Evolutionary conservation across 2,888 invertebrate species (phyloP).

Genomic region (Spicauda simplicius): DNA sequence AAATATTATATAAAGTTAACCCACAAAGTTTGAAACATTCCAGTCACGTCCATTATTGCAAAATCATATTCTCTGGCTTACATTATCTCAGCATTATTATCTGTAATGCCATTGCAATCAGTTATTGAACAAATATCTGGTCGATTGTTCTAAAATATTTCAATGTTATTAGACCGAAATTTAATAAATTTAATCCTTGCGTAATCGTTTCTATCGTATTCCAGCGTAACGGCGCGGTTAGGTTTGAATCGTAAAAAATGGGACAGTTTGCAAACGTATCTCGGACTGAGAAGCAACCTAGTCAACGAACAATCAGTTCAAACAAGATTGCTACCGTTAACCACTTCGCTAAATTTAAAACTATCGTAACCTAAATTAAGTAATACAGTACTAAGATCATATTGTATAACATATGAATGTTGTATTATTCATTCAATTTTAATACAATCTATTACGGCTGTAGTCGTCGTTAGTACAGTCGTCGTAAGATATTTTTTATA

Average conservation of each 20-base stretch:
- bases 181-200: conserved; percentile 41
- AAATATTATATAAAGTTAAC: no score
- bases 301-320: not conserved
- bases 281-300: conserved; percentile 10
- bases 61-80: not conserved
- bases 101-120: no score
- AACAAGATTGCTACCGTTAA: not conserved
- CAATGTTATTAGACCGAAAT: conserved; percentile 14
- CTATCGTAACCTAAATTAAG: no score
- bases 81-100: not conserved
- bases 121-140: conserved; percentile 15
- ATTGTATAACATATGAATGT: no score
- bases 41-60: no score
- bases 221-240: conserved; percentile 33
- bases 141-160: conserved; percentile 11
- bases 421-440: not conserved
- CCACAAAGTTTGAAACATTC: no score
- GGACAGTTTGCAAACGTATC: conserved; percentile 24
- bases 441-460: not conserved
- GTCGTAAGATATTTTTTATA: not conserved
- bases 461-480: not conserved
- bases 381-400: not conserved
- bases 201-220: conserved; percentile 38
- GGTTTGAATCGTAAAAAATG: conserved; percentile 35
- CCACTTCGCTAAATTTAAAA: no score